A percentile compares a stretch with the other conserved stretches of the same genome.
Conservation (phyloP, 2,797 vertebrate genomes). For the Semaprochilodus insignis region DNA sequence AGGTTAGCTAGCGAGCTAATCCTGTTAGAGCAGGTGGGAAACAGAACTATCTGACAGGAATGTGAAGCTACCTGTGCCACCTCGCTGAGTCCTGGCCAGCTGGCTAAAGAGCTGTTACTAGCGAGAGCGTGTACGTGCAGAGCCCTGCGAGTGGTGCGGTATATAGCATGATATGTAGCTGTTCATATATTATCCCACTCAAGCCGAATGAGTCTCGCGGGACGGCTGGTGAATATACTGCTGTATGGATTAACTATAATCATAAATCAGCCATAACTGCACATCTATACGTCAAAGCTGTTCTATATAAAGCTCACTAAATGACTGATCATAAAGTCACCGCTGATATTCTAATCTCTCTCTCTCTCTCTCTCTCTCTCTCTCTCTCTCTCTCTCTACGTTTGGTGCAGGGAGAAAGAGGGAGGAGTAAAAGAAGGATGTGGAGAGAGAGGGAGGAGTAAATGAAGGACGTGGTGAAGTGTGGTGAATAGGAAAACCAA, state of each 20-base stretch:
- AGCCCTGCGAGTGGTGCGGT: neutral
- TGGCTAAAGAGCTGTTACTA: neutral
- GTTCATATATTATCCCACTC: neutral
- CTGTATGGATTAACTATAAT: conserved; percentile 33
- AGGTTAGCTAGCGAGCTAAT: too few relatives aligned
- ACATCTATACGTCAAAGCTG: conserved; percentile 14
- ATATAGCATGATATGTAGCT: neutral
- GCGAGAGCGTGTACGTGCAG: neutral
- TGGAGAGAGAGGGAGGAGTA: too few relatives aligned
- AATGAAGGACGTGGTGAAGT: too few relatives aligned
- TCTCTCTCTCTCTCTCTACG: too few relatives aligned
- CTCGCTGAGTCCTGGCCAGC: neutral
- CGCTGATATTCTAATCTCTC: neutral
- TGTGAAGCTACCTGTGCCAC: neutral
- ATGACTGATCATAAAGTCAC: neutral
- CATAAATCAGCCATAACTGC: conserved; percentile 36
- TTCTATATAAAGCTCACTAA: conserved; percentile 17
- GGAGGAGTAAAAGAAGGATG: too few relatives aligned
- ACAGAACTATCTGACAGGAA: neutral
- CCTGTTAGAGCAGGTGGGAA: neutral
- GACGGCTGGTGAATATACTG: neutral
- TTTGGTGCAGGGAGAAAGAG: too few relatives aligned
- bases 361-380: too few relatives aligned
- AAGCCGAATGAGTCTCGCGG: neutral
- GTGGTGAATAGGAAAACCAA: too few relatives aligned